phyloP scores from a whole-genome alignment of 2,797 vertebrate genomes.

The Sebastes variabilis region DNA sequence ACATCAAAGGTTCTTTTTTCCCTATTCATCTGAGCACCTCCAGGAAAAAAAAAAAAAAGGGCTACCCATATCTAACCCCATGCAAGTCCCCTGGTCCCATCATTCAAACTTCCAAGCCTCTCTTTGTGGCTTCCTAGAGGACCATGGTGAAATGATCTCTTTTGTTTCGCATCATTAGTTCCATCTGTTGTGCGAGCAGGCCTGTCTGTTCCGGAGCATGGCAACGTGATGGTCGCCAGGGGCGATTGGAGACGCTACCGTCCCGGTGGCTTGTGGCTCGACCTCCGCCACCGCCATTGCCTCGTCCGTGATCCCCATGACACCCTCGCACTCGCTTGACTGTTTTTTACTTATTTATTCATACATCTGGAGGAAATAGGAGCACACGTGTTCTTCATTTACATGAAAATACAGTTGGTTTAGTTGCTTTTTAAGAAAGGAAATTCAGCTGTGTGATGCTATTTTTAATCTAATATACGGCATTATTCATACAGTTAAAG shows the following conservation, averaged over 20 bases:
- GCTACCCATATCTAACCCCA: constrained; percentile 71
- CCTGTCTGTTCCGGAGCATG: constrained; percentile 83
- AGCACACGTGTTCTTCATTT: constrained; percentile 21
- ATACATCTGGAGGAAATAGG: constrained; percentile 56
- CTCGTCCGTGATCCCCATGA: constrained; percentile 67
- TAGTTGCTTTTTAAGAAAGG: not conserved
- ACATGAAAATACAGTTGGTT: constrained; percentile 23
- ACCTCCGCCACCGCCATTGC: constrained; percentile 69
- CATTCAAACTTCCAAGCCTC: constrained; percentile 82
- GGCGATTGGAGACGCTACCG: constrained; percentile 75
- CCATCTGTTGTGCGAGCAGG: constrained; percentile 88
- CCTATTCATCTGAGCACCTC: constrained; percentile 70
- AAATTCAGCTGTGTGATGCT: not conserved
- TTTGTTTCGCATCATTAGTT: constrained; percentile 93
- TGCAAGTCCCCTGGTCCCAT: constrained; percentile 80
- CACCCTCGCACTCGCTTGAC: constrained; percentile 50
- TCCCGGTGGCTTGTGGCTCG: constrained; percentile 77
- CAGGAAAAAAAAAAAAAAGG: constrained; percentile 46
- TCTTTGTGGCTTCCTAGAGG: constrained; percentile 82
- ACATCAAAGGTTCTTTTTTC: constrained; percentile 72
- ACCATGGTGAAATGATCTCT: constrained; percentile 88
- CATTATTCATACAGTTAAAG: not conserved
- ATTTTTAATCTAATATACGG: not conserved
- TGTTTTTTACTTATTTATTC: constrained; percentile 76
- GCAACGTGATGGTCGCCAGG: constrained; percentile 86